A percentile compares a stretch with the other conserved stretches of the same genome.
These are phyloP conservation scores for Hylaeus anthracinus DNA, from an alignment of 1,140 invertebrate species.

Conservation along the genomic window DNA sequence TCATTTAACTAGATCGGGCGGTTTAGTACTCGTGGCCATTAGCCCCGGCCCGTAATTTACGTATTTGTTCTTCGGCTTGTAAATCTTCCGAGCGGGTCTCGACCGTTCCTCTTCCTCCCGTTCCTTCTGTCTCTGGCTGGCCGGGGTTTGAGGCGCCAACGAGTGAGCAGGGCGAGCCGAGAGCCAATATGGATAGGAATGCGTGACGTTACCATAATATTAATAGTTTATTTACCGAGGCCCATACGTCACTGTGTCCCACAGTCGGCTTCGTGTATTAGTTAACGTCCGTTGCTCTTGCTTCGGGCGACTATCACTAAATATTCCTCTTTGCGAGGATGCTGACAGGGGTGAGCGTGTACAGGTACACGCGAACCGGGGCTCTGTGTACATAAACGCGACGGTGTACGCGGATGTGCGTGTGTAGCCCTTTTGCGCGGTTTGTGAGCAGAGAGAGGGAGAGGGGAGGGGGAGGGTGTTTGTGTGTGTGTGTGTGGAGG, in stretches of 20 bases:
- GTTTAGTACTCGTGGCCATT: constrained; percentile 69
- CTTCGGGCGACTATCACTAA: constrained; percentile 78
- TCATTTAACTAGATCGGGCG: constrained; percentile 48
- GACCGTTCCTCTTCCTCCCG: constrained; percentile 5
- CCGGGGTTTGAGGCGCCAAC: constrained; percentile 69
- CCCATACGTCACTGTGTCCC: constrained; percentile 77
- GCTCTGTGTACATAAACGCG: background rate
- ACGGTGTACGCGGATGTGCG: background rate
- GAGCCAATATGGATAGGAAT: constrained; percentile 81
- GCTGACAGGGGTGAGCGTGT: constrained; percentile 70
- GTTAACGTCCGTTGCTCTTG: constrained; percentile 68
- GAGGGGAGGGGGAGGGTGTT: background rate
- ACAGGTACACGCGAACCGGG: constrained; percentile 55
- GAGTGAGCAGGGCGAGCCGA: constrained; percentile 59
- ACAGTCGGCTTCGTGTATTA: constrained; percentile 65
- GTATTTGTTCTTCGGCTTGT: constrained; percentile 80
- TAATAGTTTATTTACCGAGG: constrained; percentile 81
- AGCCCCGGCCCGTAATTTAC: constrained; percentile 77
- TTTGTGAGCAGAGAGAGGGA: too few relatives aligned
- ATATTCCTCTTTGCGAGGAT: constrained; percentile 75
- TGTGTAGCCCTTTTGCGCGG: background rate
- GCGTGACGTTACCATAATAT: constrained; percentile 81
- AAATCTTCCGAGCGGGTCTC: constrained; percentile 71
- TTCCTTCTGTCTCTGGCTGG: constrained; percentile 27
- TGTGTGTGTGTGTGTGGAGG: background rate